Base-by-base conservation (phyloP, 2,888 invertebrate species). In the Polydrusus pterygomalis region DNA sequence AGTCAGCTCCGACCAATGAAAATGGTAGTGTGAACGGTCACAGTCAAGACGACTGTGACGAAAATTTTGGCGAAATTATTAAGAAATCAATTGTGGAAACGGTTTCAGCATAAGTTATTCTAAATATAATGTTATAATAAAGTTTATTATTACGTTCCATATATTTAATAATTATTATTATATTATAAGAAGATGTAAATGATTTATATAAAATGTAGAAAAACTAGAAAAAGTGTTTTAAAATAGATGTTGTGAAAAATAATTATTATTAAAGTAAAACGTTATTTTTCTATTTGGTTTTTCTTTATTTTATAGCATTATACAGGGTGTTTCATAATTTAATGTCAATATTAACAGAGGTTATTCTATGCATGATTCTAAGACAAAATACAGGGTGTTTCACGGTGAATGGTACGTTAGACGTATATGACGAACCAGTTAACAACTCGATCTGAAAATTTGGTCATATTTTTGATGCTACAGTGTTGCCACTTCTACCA, bases 41-140 rank as follows among this genome's bases (percentile, higher is more conserved):
- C 58, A 72, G 47, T 54, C 62, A 70, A 25, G 74, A 67, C 20
- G 88, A 90, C 70, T 89, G 89, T 82, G 91, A 90, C 81, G 95
- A 95, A 84, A 96, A 96, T 87, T 96, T 96, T 85, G 96, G 96
- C 69, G 96, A 96, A 89, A 94, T 97, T 83, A 96, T 96, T 82
- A 96, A 96, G 88, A 96, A 96, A 88, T 95, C 95, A 79, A 96
- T 96, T 91, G 96, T 96, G 85, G 96, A 96, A 88, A 96, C 95
- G 83, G 96, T 75, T 68, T 71, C 71, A 25, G 70, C 72, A 56
- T 70, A 77, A 78, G 60, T 67, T 64, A 63, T 69, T 77, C 65
- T 75, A 54, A 79, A 73, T 74, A 75, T 75, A 63, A 79, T 70
- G 74, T 76, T 78, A 79, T 81, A 81, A 79, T 82, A 80, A 38